Evolutionary conservation across 1,140 invertebrate species (phyloP).

Genomic region (Matsumurasca onukii): DNA sequence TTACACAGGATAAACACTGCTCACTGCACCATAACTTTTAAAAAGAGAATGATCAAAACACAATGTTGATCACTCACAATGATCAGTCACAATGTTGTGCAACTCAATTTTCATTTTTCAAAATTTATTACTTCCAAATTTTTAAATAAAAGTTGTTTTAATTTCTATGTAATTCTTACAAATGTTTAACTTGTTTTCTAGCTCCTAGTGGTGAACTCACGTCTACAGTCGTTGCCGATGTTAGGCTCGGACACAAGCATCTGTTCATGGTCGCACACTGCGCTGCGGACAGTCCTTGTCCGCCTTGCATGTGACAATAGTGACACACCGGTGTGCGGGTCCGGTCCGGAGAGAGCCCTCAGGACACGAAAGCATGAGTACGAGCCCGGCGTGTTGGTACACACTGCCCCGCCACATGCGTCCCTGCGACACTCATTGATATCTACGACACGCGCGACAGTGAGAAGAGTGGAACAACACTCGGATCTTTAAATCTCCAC

Average conservation of each 20-base stretch:
- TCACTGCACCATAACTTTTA: too few relatives aligned
- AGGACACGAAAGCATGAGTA: slow-evolving; percentile 79
- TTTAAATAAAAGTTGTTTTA: too few relatives aligned
- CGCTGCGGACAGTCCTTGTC: slow-evolving; percentile 85
- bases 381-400: slow-evolving; percentile 73
- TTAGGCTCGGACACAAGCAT: slow-evolving; percentile 88
- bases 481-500: too few relatives aligned
- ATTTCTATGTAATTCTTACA: background rate
- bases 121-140: too few relatives aligned
- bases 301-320: slow-evolving; percentile 71
- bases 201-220: slow-evolving; percentile 56
- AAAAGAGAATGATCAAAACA: too few relatives aligned
- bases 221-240: slow-evolving; percentile 86
- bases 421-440: slow-evolving; percentile 76
- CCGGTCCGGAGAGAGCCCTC: slow-evolving; percentile 78
- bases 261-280: slow-evolving; percentile 75
- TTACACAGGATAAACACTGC: too few relatives aligned
- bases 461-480: too few relatives aligned
- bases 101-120: too few relatives aligned
- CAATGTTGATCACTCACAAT: too few relatives aligned
- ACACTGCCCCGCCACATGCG: slow-evolving; percentile 79
- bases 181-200: background rate
- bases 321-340: slow-evolving; percentile 71
- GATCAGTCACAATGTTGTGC: too few relatives aligned
- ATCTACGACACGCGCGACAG: too few relatives aligned